Percentiles rank a stretch among this genome's conserved stretches.
phyloP scores from a whole-genome alignment of 2,888 invertebrate genomes.

The Sesia apiformis region DNA sequence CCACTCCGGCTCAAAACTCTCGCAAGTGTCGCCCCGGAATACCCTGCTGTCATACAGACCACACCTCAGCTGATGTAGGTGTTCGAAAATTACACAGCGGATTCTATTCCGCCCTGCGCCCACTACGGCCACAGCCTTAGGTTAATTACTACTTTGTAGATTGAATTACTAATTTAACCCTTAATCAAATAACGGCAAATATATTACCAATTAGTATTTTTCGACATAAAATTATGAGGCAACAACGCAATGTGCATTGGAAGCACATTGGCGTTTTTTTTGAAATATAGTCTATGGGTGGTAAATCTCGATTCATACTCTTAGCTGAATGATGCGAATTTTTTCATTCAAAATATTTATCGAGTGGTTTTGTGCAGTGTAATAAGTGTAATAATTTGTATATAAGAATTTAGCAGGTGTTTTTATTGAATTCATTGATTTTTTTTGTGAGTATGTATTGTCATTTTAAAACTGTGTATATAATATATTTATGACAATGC shows the following conservation, averaged over 20 bases:
- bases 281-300: neutral
- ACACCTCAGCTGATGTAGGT: too few relatives aligned
- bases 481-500: neutral
- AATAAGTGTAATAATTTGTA: neutral
- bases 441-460: neutral
- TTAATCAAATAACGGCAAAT: neutral
- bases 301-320: neutral
- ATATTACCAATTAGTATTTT: neutral
- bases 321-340: neutral
- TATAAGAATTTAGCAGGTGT: neutral
- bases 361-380: neutral
- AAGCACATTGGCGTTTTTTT: neutral
- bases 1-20: too few relatives aligned
- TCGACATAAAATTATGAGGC: neutral
- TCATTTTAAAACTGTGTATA: neutral
- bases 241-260: neutral
- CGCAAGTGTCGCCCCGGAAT: too few relatives aligned
- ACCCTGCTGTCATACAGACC: too few relatives aligned
- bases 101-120: too few relatives aligned
- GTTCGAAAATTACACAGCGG: too few relatives aligned
- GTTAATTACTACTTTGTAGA: too few relatives aligned
- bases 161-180: neutral
- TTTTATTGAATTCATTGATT: neutral
- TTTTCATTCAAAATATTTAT: neutral
- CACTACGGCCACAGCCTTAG: too few relatives aligned